Evolutionary conservation across 2,888 invertebrate genomes (phyloP), one percentile per base, ranked within the genome.

Genomic region (Microchrysa polita): DNA sequence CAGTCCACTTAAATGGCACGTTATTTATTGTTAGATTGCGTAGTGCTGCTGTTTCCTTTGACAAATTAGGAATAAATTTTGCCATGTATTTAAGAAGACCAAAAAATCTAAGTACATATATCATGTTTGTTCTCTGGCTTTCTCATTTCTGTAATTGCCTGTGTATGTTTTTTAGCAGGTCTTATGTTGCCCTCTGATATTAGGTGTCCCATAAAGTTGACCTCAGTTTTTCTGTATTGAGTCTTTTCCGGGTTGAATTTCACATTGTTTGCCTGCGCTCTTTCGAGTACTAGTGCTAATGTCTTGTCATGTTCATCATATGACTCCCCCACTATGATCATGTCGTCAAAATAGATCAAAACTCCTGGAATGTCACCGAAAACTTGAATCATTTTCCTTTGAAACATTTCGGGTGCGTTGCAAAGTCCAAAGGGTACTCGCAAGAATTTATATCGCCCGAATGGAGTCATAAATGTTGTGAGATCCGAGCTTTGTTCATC

Each of bases 331-430:
- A 75, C 74, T 16, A 82, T 78, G 12, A 80, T 73, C 34, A 82
- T 69, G 74, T 82, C 81, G 78, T 83, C 81, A 74, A 82, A 81
- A 75, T 82, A 82, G 0, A 82, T 74, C 14, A 79, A 67, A 10
- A 81, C 79, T 9, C 80, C 79, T 16, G 79, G 77, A 44, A 82
- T 81, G 59, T 81, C 80, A 20, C 80, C 81, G 76, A 82, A 82
- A 22, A 79, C 77, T 22, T 75, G 76, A 27, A 78, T 77, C 76
- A 80, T 81, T 69, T 77, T 78, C 40, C 76, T 76, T 73, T 82
- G 81, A 77, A 82, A 82, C 7, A 34, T 34, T 34, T 34, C 27
- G 7, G 27, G 27, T 34, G 27, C 27, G 7, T 7, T 5, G 27
- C 27, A 72, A 5, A 76, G 7, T 10, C 76, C 77, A 74, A 69